Evolutionary conservation across 2,797 vertebrate species (phyloP).

Genomic region (Benthosema pterotum): DNA sequence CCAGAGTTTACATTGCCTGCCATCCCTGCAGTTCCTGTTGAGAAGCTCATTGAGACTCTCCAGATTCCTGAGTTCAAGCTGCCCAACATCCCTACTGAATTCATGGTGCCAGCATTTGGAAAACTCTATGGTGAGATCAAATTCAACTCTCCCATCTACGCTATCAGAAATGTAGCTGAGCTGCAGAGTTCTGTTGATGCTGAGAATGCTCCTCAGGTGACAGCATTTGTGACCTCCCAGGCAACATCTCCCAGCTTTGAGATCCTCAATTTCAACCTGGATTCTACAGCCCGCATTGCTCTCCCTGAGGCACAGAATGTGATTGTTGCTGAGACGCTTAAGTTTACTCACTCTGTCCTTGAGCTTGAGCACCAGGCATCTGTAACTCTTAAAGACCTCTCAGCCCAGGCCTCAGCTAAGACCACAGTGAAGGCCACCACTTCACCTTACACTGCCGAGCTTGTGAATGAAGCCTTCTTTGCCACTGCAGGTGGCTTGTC

Average conservation of each 20-base stretch:
- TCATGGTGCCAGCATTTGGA: constrained; percentile 81
- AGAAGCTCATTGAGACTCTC: constrained; percentile 71
- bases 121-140: constrained; percentile 79
- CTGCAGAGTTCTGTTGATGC: constrained; percentile 77
- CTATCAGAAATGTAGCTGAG: constrained; percentile 69
- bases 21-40: constrained; percentile 79
- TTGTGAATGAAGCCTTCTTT: constrained; percentile 73
- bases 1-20: constrained; percentile 77
- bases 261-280: constrained; percentile 79
- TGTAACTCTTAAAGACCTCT: constrained; percentile 68
- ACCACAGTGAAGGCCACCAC: constrained; percentile 72
- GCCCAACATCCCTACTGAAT: constrained; percentile 75
- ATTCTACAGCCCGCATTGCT: constrained; percentile 79
- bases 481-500: constrained; percentile 75
- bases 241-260: constrained; percentile 75
- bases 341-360: constrained; percentile 74
- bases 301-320: constrained; percentile 70
- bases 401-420: constrained; percentile 72
- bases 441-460: constrained; percentile 70
- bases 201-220: constrained; percentile 72
- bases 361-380: constrained; percentile 77
- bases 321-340: constrained; percentile 79
- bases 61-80: constrained; percentile 84
- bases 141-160: constrained; percentile 80
- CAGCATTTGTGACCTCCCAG: constrained; percentile 75